These are phyloP conservation scores for Zapus hudsonius DNA, from an alignment of 2,113 vertebrate genomes.

Conservation along the genomic window DNA sequence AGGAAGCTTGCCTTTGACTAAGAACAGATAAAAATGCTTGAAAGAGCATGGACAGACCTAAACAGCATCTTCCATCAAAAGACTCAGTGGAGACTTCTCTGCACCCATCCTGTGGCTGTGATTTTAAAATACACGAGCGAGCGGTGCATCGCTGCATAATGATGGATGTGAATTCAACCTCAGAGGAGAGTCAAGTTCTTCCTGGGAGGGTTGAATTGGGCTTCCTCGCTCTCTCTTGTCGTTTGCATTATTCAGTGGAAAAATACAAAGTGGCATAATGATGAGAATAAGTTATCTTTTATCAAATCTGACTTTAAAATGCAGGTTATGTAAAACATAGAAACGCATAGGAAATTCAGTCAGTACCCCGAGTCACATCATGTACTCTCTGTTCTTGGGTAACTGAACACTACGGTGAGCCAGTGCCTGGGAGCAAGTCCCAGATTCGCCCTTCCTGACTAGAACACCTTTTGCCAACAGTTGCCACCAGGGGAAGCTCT, in stretches of 20 bases:
- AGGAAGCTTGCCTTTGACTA: constrained; percentile 4
- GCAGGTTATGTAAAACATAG: constrained; percentile 84
- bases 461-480: constrained; percentile 82
- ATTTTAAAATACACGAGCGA: constrained; percentile 58
- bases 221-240: constrained; percentile 57
- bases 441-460: constrained; percentile 77
- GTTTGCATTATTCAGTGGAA: constrained; percentile 83
- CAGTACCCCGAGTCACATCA: constrained; percentile 81
- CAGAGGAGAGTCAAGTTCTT: constrained; percentile 76
- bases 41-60: not conserved
- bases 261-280: constrained; percentile 83
- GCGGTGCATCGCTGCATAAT: not conserved
- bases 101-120: not conserved
- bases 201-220: constrained; percentile 70
- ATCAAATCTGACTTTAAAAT: constrained; percentile 88
- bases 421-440: constrained; percentile 78
- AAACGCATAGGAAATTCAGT: constrained; percentile 84
- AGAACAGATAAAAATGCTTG: not conserved
- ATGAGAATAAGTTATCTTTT: constrained; percentile 81
- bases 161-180: constrained; percentile 53
- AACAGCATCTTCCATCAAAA: not conserved
- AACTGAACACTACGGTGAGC: constrained; percentile 74
- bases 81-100: not conserved
- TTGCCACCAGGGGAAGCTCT: constrained; percentile 90
- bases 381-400: constrained; percentile 79